These are phyloP conservation scores for Strigamia crassipes DNA, from an alignment of 2,888 invertebrate species.

Conservation along the genomic window DNA sequence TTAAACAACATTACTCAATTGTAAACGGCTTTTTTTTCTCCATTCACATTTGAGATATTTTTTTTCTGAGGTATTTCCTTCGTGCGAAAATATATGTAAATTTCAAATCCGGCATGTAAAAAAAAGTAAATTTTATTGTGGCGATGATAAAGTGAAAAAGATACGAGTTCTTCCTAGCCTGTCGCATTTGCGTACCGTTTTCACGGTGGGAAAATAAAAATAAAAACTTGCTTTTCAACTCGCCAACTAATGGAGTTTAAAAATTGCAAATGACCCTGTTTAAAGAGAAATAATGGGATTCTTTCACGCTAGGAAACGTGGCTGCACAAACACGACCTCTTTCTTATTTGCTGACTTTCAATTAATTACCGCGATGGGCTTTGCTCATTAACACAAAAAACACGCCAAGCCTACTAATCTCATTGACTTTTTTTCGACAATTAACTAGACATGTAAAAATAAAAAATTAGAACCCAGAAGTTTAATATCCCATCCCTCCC, in stretches of 20 bases:
- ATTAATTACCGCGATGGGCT: conserved; percentile 38
- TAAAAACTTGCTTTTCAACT: conserved; percentile 2
- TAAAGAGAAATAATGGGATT: conserved; percentile 29
- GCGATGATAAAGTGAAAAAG: not conserved
- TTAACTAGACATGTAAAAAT: conserved; percentile 10
- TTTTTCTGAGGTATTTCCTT: not conserved
- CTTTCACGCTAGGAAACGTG: conserved; percentile 32
- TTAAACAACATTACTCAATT: not conserved
- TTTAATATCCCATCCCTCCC: conserved; percentile 1
- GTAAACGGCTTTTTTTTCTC: not conserved
- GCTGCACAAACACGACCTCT: conserved; percentile 42
- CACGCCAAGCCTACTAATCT: conserved; percentile 30
- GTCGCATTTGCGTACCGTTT: not conserved
- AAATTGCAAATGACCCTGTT: conserved; percentile 40
- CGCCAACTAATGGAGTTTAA: conserved; percentile 26
- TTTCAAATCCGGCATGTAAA: not conserved
- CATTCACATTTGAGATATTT: not conserved
- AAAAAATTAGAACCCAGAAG: not conserved
- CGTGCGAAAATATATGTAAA: not conserved
- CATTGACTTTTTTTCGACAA: not conserved
- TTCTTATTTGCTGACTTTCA: conserved; percentile 42
- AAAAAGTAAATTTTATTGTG: not conserved
- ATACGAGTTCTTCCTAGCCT: not conserved
- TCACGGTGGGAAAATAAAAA: conserved; percentile 14
- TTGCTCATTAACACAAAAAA: conserved; percentile 35